These are phyloP conservation scores for Bradysia coprophila DNA, from an alignment of 1,140 invertebrate genomes.

Conservation along the genomic window DNA sequence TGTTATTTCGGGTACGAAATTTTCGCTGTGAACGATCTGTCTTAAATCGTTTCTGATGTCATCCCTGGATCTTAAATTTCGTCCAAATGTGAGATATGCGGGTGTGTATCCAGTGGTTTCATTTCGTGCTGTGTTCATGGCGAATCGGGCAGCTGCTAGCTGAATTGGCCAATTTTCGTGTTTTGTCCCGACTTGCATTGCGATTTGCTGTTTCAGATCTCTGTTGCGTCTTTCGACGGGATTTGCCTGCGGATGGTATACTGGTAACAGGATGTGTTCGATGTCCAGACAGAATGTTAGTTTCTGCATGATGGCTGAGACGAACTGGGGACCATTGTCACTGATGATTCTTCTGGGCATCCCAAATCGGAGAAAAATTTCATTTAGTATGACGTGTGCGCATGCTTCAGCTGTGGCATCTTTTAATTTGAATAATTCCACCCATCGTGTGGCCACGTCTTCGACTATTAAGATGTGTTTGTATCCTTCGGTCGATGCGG, in stretches of 20 bases:
- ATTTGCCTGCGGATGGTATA: not conserved
- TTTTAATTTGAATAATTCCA: not conserved
- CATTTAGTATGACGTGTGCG: not conserved
- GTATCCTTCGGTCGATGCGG: conserved; percentile 6
- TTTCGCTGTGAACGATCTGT: too few relatives aligned
- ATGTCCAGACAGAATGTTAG: not conserved
- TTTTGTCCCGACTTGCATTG: not conserved
- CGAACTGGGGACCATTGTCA: not conserved
- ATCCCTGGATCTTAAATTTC: not conserved
- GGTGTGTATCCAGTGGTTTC: not conserved
- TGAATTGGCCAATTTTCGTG: not conserved
- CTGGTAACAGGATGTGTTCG: not conserved
- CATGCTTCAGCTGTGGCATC: not conserved
- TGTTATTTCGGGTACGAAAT: too few relatives aligned
- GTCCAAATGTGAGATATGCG: not conserved
- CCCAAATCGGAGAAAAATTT: not conserved
- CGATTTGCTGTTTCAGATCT: not conserved
- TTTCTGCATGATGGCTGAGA: not conserved
- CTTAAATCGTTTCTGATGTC: not conserved
- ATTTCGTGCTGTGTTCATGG: not conserved
- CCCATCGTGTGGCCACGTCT: conserved; percentile 7
- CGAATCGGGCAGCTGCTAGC: not conserved
- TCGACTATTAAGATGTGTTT: conserved; percentile 16
- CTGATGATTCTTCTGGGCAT: not conserved
- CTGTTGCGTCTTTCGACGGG: not conserved